A percentile compares a stretch with the other conserved stretches of the same genome.
Evolutionary conservation across 2,888 invertebrate genomes (phyloP).

Genomic region (Agriopis marginaria): DNA sequence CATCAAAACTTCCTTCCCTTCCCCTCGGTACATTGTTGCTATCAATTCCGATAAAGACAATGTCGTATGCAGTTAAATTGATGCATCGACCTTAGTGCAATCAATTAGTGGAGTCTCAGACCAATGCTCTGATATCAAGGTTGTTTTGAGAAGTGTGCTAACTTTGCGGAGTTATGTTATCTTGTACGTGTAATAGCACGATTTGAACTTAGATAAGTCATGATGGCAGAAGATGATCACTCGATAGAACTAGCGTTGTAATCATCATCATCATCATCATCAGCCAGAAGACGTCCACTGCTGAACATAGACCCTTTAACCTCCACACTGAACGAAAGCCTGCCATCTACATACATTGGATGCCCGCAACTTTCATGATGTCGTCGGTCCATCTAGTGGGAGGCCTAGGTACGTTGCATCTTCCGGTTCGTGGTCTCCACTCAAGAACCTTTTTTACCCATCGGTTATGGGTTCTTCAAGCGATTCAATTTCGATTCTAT

Average conservation of each 20-base stretch:
- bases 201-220: background rate
- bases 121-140: constrained; percentile 8
- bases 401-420: no score
- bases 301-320: no score
- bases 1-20: constrained; percentile 6
- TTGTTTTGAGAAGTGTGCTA: background rate
- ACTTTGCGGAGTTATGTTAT: background rate
- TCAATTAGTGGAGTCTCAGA: constrained; percentile 3
- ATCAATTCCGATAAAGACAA: background rate
- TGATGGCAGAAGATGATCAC: background rate
- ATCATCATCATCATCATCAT: no score
- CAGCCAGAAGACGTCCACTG: no score
- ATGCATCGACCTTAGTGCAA: constrained; percentile 15
- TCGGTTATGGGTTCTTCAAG: no score
- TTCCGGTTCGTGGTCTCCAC: no score
- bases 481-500: no score
- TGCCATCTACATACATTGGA: no score
- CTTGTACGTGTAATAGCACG: background rate
- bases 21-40: background rate
- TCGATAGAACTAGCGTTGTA: background rate
- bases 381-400: no score
- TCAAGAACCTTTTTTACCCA: no score
- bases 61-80: constrained; percentile 14
- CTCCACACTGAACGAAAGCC: no score
- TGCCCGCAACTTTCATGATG: no score